Conservation (phyloP, 30 jellyfish, hydroid and myxozoan genomes). For the Aurelia sp. region DNA sequence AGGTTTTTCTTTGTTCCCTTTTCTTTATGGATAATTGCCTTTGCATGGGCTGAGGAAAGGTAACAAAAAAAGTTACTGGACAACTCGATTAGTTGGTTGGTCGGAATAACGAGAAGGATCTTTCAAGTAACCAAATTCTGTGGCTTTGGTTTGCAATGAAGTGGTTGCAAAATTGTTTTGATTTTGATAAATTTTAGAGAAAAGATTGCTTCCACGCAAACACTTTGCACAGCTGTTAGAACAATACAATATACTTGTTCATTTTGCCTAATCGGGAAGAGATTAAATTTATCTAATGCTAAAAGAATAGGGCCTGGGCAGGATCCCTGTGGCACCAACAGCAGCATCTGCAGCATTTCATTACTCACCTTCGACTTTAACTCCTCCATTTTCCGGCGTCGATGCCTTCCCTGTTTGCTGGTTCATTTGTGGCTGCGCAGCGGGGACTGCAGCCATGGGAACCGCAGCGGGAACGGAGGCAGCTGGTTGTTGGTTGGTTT, state of each 20-base stretch:
- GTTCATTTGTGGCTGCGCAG: slow-evolving; percentile 63
- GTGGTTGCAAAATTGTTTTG: too few relatives aligned
- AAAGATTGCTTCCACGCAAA: not conserved
- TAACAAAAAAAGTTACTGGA: too few relatives aligned
- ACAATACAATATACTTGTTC: too few relatives aligned
- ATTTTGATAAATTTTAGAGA: not conserved
- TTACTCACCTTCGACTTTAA: slow-evolving; percentile 55
- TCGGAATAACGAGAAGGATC: too few relatives aligned
- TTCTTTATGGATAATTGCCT: slow-evolving; percentile 67
- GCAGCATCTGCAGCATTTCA: too few relatives aligned
- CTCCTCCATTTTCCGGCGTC: slow-evolving; percentile 52
- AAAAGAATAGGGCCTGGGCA: too few relatives aligned
- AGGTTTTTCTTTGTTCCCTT: slow-evolving; percentile 57
- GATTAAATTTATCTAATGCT: too few relatives aligned
- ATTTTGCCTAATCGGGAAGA: too few relatives aligned
- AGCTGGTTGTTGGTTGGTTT: slow-evolving; percentile 42
- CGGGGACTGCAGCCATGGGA: slow-evolving; percentile 76
- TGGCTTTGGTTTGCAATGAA: too few relatives aligned
- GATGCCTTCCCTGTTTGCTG: slow-evolving; percentile 53
- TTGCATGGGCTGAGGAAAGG: slow-evolving; percentile 58
- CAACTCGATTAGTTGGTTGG: too few relatives aligned
- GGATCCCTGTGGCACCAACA: too few relatives aligned
- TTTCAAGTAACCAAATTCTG: too few relatives aligned
- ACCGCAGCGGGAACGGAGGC: slow-evolving; percentile 62
- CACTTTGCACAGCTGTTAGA: not conserved